Percentiles rank a stretch among this genome's conserved stretches.
Conservation (phyloP, 2,797 vertebrate genomes). For the Orestias chungarensis region DNA sequence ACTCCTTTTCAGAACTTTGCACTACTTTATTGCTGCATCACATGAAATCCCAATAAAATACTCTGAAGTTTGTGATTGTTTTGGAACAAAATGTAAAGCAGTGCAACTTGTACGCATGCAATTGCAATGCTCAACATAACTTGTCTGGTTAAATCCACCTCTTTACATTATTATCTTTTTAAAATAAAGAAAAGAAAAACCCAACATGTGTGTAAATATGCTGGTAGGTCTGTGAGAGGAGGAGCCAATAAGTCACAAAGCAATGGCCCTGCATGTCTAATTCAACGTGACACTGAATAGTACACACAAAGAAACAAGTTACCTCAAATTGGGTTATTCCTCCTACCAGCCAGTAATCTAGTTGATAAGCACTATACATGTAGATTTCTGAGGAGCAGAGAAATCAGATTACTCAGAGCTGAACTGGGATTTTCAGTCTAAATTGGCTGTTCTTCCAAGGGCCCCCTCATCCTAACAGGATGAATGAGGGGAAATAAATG, state of each 20-base stretch:
- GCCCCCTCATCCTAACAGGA: constrained; percentile 76
- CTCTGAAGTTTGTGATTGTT: neutral
- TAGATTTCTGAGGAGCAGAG: constrained; percentile 82
- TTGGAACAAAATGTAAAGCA: neutral
- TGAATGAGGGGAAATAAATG: constrained; percentile 77
- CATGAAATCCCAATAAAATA: neutral
- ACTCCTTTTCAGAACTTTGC: neutral
- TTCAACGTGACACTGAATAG: constrained; percentile 83
- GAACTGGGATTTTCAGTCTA: constrained; percentile 79
- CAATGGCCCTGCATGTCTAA: constrained; percentile 76
- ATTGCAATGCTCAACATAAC: neutral
- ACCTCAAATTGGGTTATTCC: constrained; percentile 84
- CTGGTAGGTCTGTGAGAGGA: constrained; percentile 42
- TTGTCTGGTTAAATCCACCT: constrained; percentile 28
- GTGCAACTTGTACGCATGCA: neutral
- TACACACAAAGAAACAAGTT: constrained; percentile 83
- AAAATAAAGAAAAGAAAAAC: constrained; percentile 27
- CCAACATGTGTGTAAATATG: constrained; percentile 48
- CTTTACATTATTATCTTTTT: constrained; percentile 60
- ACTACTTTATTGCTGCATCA: neutral
- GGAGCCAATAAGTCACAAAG: constrained; percentile 62
- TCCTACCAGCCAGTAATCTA: constrained; percentile 86
- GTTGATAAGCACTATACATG: constrained; percentile 87
- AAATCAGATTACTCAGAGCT: constrained; percentile 83
- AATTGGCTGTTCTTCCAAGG: constrained; percentile 78